phyloP scores from a whole-genome alignment of 2,797 vertebrate species.

The Protonibea diacanthus region DNA sequence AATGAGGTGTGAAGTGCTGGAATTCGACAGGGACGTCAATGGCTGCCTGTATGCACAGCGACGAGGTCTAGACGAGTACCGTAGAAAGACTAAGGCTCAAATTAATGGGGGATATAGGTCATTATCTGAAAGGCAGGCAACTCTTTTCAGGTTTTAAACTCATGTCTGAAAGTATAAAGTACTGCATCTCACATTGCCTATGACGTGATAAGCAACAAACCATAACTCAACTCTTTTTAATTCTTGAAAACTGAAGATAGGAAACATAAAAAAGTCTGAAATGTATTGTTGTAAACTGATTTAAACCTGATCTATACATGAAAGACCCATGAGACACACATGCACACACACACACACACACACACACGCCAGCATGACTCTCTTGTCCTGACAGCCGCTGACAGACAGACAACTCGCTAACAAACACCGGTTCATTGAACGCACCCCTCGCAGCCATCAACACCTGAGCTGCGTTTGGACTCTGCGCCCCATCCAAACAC shows the following conservation, averaged over 20 bases:
- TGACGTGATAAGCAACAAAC: neutral
- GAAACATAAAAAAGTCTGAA: neutral
- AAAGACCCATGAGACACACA: constrained; percentile 1
- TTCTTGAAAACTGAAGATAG: neutral
- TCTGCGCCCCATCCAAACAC: constrained; percentile 67
- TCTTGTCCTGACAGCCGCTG: constrained; percentile 58
- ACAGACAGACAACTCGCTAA: constrained; percentile 65
- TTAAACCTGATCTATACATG: neutral
- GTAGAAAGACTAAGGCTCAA: constrained; percentile 24
- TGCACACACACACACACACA: neutral
- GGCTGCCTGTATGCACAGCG: constrained; percentile 26
- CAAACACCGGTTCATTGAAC: constrained; percentile 63
- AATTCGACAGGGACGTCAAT: constrained; percentile 51
- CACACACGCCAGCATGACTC: neutral
- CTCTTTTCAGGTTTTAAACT: constrained; percentile 25
- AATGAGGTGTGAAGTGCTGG: constrained; percentile 67
- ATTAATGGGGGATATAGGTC: constrained; percentile 32
- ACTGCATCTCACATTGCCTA: neutral
- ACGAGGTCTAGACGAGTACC: constrained; percentile 21
- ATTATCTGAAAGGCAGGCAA: constrained; percentile 19
- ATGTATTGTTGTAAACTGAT: neutral
- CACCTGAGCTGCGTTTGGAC: constrained; percentile 74
- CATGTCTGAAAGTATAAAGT: neutral
- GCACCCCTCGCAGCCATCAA: constrained; percentile 68
- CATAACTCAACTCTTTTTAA: neutral